Evolutionary conservation across 2,888 invertebrate genomes (phyloP).

Genomic region (Siphonodentalium dalli): DNA sequence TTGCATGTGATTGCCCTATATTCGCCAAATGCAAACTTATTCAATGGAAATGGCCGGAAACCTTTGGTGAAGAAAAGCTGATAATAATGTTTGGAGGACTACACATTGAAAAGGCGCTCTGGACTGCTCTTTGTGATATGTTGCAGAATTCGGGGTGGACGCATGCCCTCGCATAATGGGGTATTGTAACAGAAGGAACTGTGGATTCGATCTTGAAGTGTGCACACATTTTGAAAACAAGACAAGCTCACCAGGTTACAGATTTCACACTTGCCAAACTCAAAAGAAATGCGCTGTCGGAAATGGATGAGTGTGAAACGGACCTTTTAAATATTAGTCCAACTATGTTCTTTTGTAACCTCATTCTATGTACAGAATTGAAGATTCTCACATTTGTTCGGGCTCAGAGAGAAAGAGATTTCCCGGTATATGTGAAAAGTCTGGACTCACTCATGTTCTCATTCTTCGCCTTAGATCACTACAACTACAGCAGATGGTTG

Average conservation of each 20-base stretch:
- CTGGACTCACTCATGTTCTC: constrained; percentile 13
- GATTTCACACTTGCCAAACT: constrained; percentile 4
- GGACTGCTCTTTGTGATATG: constrained; percentile 6
- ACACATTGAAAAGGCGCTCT: too few relatives aligned
- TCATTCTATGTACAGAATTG: constrained; percentile 4
- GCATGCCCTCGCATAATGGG: constrained; percentile 1
- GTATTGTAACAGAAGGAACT: constrained; percentile 1
- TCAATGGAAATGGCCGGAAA: too few relatives aligned
- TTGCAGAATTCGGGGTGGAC: constrained; percentile 15
- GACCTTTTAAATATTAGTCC: constrained; percentile 1
- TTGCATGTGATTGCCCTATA: too few relatives aligned
- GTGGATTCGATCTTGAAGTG: constrained; percentile 13
- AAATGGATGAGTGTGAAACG: constrained; percentile 4
- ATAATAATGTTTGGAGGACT: too few relatives aligned
- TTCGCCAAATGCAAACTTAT: too few relatives aligned
- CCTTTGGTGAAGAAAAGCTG: too few relatives aligned
- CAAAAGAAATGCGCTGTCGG: background rate
- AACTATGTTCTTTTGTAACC: constrained; percentile 7
- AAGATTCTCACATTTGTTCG: constrained; percentile 4
- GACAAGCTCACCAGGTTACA: constrained; percentile 21
- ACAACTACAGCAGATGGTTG: constrained; percentile 23
- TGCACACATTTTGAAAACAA: constrained; percentile 10
- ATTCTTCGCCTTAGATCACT: constrained; percentile 19
- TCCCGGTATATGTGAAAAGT: constrained; percentile 1
- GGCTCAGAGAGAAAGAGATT: constrained; percentile 7